Base-by-base conservation (phyloP, 2,113 vertebrate species). In the Limnothrissa miodon region DNA sequence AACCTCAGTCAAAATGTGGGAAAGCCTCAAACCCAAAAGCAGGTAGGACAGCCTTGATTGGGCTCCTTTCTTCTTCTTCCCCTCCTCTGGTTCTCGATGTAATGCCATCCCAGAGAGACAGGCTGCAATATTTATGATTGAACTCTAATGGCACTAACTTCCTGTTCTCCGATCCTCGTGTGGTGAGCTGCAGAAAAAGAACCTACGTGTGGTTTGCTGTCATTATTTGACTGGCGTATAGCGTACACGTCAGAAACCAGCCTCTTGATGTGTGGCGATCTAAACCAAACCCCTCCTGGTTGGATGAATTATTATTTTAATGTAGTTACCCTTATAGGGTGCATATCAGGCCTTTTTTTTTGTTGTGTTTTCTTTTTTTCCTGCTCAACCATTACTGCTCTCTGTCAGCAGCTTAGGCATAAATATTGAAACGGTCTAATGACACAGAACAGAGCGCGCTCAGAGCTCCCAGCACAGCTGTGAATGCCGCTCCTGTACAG, bases 381-480 rank as follows among this genome's bases (percentile, higher is more conserved):
- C 66, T 33, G 10, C 33, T 74, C 80, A 46, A 45, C 21, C 78
- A 83, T 88, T 89, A 81, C 83, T 88, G 87, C 86, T 90, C 85
- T 89, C 90, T 86, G 85, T 62, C 78, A 85, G 79, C 82, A 87
- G 86, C 45, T 79, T 25, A 45, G 81, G 84, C 84, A 86, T 87
- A 89, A 86, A 90, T 86, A 88, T 86, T 48, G 82, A 89, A 86
- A 56, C 44, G 87, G 83, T 80, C 83, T 83, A 89, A 83, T 81
- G 79, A 87, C 36, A 44, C 29, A 59, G 83, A 86, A 87, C 87
- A 89, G 83, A 86, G 83, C 80, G 78, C 78, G 81, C 70, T 86
- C 84, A 89, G 87, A 90, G 85, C 17, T 51, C 44, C 23, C 19
- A n/a, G 48, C 66, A 78, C 66, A 74, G 44, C 45, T 48, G 45